Conservation (phyloP, 2,113 vertebrate genomes). For the Sus scrofa region DNA sequence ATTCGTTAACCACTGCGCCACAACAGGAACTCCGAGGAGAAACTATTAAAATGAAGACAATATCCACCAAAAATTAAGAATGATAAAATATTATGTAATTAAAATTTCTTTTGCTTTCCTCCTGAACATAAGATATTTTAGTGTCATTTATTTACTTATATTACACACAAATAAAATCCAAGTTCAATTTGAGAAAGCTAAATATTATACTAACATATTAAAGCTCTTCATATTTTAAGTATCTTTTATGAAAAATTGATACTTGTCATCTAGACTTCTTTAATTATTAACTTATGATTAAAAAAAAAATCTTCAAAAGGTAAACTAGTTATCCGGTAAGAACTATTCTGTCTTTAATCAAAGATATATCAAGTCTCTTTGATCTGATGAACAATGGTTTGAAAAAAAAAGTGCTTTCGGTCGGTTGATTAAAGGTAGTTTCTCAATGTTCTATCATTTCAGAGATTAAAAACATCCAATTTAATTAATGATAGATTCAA, state of each 20-base stretch:
- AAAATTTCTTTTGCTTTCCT: background rate
- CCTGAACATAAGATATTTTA: background rate
- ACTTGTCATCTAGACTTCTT: constrained; percentile 66
- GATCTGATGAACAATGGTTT: constrained; percentile 72
- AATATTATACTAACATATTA: constrained; percentile 42
- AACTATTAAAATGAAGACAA: background rate
- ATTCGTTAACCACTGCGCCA: too few species aligned
- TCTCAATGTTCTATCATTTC: constrained; percentile 49
- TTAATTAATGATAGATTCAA: constrained; percentile 57
- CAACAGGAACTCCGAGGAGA: too few species aligned
- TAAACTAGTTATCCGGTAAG: constrained; percentile 70
- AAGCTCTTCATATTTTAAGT: constrained; percentile 55
- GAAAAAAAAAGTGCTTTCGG: constrained; percentile 50
- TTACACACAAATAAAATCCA: background rate
- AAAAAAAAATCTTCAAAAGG: constrained; percentile 74
- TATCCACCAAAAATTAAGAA: background rate
- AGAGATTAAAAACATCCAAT: constrained; percentile 32
- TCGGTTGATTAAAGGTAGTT: constrained; percentile 37
- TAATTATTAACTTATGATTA: constrained; percentile 75
- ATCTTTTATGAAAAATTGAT: constrained; percentile 75
- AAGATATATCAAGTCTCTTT: constrained; percentile 77
- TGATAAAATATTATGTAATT: background rate
- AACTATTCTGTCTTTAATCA: constrained; percentile 76
- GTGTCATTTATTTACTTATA: background rate
- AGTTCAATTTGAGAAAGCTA: constrained; percentile 36